phyloP scores from a whole-genome alignment of 2,888 invertebrate genomes.

The Drosophila helvetica region DNA sequence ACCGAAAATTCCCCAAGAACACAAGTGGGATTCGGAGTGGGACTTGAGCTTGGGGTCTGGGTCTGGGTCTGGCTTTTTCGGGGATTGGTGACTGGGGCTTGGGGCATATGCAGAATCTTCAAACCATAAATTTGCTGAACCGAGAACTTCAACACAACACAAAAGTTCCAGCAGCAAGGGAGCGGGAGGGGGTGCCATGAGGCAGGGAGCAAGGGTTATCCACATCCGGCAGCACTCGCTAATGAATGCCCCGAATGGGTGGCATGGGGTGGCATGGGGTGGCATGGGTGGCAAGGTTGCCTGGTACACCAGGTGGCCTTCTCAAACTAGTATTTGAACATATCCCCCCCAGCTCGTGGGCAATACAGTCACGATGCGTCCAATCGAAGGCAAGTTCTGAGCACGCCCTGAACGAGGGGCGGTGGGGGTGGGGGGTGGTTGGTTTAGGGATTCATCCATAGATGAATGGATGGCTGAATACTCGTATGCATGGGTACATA shows the following conservation, averaged over 20 bases:
- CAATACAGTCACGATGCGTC: constrained; percentile 28
- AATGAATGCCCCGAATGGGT: constrained; percentile 62
- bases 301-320: constrained; percentile 16
- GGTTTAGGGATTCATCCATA: not conserved
- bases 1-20: constrained; percentile 58
- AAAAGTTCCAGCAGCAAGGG: constrained; percentile 22
- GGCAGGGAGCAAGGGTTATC: constrained; percentile 16
- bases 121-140: constrained; percentile 76
- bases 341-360: constrained; percentile 5
- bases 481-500: not conserved
- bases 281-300: not conserved
- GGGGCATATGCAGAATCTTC: constrained; percentile 71
- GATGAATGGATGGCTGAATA: not conserved
- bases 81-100: not conserved
- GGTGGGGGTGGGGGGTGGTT: not conserved
- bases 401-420: constrained; percentile 12
- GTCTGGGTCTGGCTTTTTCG: not conserved
- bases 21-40: constrained; percentile 7
- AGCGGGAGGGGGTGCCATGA: not conserved
- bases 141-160: constrained; percentile 63
- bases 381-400: constrained; percentile 33
- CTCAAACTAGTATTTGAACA: constrained; percentile 34
- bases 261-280: not conserved
- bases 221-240: constrained; percentile 58
- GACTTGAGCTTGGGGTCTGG: constrained; percentile 6